Conservation (phyloP, 2,797 vertebrate genomes). For the Synanceia verrucosa region DNA sequence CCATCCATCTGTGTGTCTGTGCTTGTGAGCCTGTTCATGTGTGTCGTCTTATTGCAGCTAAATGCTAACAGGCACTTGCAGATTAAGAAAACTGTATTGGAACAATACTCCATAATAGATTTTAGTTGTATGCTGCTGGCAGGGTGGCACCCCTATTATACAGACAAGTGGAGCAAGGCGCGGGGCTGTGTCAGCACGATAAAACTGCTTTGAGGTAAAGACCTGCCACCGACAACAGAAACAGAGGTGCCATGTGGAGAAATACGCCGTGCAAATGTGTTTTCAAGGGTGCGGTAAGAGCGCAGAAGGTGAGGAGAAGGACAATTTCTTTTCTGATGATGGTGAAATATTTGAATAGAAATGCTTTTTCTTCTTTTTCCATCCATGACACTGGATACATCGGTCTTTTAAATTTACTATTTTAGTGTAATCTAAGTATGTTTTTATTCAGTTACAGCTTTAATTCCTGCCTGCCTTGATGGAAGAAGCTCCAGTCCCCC, state of each 20-base stretch:
- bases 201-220: conserved; percentile 35
- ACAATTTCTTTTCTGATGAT: neutral
- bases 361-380: neutral
- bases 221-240: conserved; percentile 6
- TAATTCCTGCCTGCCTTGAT: neutral
- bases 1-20: neutral
- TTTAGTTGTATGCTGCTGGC: conserved; percentile 34
- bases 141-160: conserved; percentile 70
- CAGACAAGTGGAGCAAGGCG: conserved; percentile 73
- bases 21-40: neutral
- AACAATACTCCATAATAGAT: conserved; percentile 59
- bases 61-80: conserved; percentile 51
- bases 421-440: neutral
- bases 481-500: neutral
- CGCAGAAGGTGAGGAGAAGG: neutral
- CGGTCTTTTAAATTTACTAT: neutral
- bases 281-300: conserved; percentile 4
- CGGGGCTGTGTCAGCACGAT: conserved; percentile 60
- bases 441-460: neutral
- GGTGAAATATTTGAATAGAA: conserved; percentile 4
- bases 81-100: conserved; percentile 55
- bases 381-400: neutral
- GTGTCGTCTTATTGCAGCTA: conserved; percentile 32
- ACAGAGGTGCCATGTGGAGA: conserved; percentile 13
- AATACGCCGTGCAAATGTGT: conserved; percentile 35